phyloP scores from a whole-genome alignment of 2,113 vertebrate genomes.

The Thermophis baileyi region DNA sequence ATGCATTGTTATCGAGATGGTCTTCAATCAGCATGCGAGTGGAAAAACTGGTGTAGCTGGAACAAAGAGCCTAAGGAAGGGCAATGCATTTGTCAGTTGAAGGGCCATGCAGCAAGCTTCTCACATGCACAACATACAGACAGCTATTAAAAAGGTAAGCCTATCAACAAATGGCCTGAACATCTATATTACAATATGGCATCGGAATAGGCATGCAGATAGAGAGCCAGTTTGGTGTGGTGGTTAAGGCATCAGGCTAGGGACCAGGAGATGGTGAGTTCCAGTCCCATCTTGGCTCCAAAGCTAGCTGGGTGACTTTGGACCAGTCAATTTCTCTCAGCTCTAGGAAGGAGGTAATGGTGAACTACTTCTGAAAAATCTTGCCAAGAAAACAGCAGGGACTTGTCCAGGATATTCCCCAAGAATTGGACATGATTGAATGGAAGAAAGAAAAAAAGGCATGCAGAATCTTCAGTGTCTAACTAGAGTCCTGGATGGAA shows the following conservation, averaged over 20 bases:
- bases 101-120: slow-evolving; percentile 63
- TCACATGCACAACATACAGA: slow-evolving; percentile 45
- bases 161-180: neutral
- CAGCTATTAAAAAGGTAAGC: neutral
- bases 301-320: neutral
- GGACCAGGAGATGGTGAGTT: neutral
- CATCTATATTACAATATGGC: neutral
- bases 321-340: neutral
- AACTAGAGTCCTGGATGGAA: neutral
- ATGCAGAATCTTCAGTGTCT: neutral
- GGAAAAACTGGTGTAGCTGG: slow-evolving; percentile 65
- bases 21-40: slow-evolving; percentile 66
- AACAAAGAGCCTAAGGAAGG: slow-evolving; percentile 65
- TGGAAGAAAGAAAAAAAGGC: neutral
- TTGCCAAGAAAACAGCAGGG: neutral
- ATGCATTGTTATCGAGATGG: slow-evolving; percentile 61
- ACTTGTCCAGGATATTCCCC: neutral
- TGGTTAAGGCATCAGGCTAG: neutral
- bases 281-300: neutral
- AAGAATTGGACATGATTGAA: neutral
- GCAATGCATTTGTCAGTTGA: slow-evolving; percentile 60
- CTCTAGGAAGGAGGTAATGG: neutral
- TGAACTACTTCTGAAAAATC: neutral
- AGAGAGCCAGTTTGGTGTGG: neutral
- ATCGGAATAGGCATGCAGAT: neutral